phyloP scores from a whole-genome alignment of 2,113 vertebrate species.

The Microtus ochrogaster region DNA sequence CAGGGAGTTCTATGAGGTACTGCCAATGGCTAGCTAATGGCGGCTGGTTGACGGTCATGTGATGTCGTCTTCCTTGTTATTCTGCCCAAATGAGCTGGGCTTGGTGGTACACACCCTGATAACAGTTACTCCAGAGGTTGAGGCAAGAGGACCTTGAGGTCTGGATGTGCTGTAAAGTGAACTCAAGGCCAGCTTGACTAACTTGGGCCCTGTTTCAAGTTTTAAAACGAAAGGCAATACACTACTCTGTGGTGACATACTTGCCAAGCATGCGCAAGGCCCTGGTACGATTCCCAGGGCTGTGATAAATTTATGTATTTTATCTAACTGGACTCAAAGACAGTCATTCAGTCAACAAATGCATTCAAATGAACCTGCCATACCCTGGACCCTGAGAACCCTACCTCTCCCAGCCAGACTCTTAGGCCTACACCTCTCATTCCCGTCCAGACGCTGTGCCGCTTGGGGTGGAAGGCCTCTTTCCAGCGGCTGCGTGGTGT shows the following conservation, averaged over 20 bases:
- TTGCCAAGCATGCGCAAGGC: background rate
- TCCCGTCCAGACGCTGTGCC: slow-evolving; percentile 66
- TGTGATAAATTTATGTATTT: background rate
- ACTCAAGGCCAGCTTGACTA: background rate
- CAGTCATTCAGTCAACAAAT: rapidly evolving
- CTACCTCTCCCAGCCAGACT: rapidly evolving
- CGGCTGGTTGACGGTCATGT: background rate
- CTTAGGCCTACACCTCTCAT: rapidly evolving
- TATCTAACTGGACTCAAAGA: background rate
- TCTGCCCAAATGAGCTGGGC: background rate
- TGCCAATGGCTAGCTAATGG: background rate
- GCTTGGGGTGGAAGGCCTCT: slow-evolving; percentile 72
- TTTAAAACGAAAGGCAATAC: background rate
- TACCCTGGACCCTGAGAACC: rapidly evolving
- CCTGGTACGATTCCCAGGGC: too few relatives aligned
- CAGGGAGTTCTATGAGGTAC: slow-evolving; percentile 90
- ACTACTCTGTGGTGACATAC: background rate
- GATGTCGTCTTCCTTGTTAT: rapidly evolving
- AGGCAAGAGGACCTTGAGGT: background rate
- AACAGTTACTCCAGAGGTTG: background rate
- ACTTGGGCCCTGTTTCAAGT: background rate
- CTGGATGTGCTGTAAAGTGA: background rate
- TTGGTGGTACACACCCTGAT: background rate
- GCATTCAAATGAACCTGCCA: background rate
- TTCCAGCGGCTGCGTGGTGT: slow-evolving; percentile 73